These are phyloP conservation scores for Nothoprocta perdicaria DNA, from an alignment of 2,113 vertebrate genomes.

Conservation along the genomic window DNA sequence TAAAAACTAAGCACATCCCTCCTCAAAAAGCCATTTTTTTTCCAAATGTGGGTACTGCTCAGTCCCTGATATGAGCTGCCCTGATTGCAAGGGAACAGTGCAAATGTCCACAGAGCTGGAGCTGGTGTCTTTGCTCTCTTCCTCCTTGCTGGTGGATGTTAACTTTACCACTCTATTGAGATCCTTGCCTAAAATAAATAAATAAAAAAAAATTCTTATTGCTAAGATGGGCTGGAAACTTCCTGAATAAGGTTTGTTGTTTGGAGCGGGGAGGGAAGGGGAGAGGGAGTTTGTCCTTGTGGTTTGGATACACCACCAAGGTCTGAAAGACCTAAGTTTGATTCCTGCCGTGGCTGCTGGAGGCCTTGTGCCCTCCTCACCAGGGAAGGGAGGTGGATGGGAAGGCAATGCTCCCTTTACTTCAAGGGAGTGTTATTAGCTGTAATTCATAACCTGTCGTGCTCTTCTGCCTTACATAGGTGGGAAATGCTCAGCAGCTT, in stretches of 20 bases:
- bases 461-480: background rate
- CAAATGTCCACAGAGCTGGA: accelerated
- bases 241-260: background rate
- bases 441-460: background rate
- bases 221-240: background rate
- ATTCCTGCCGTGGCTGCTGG: background rate
- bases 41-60: background rate
- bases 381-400: background rate
- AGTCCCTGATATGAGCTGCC: background rate
- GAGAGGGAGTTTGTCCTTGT: background rate
- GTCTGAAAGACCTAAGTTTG: background rate
- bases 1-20: background rate
- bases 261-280: accelerated
- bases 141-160: background rate
- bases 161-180: background rate
- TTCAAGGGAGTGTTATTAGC: accelerated
- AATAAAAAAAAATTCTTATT: background rate
- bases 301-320: background rate
- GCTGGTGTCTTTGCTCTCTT: background rate
- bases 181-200: background rate
- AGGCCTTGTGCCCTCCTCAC: accelerated
- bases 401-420: background rate
- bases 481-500: background rate
- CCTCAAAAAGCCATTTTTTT: background rate
- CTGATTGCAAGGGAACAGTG: background rate